These are phyloP conservation scores for Pipistrellus pygmaeus DNA, from an alignment of 2,797 vertebrate species.

Conservation along the genomic window DNA sequence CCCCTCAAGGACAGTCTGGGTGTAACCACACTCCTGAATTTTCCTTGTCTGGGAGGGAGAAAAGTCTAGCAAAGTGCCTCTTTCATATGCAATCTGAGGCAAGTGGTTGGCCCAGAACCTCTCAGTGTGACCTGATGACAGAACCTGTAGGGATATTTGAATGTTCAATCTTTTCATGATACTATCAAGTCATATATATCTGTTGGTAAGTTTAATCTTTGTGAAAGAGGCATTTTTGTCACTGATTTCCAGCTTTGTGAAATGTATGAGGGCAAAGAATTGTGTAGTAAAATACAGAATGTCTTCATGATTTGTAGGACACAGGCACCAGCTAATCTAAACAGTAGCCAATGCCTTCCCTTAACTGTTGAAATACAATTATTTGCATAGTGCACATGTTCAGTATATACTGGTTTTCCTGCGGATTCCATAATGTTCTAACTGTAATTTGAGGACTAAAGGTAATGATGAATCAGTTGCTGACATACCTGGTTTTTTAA, in stretches of 20 bases:
- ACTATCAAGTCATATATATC: background rate
- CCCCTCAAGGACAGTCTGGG: background rate
- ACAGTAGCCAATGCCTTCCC: background rate
- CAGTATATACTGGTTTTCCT: background rate
- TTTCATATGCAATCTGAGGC: background rate
- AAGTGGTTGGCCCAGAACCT: background rate
- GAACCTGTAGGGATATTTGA: background rate
- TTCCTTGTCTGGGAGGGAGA: background rate
- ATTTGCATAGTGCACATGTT: background rate
- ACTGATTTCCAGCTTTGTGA: background rate
- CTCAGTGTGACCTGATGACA: background rate
- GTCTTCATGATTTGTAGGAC: background rate
- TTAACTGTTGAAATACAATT: background rate
- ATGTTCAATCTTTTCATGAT: background rate
- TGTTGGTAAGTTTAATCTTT: constrained; percentile 38
- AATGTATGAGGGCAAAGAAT: background rate
- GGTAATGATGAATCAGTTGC: background rate
- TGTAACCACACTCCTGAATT: background rate
- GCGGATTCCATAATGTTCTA: background rate
- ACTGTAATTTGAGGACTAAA: background rate
- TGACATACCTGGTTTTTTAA: background rate
- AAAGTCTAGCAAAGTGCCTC: background rate
- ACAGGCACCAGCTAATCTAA: background rate
- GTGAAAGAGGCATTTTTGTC: background rate
- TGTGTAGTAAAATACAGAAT: background rate